These are phyloP conservation scores for Dipodomys ordii DNA, from an alignment of 2,113 vertebrate species.

Conservation along the genomic window DNA sequence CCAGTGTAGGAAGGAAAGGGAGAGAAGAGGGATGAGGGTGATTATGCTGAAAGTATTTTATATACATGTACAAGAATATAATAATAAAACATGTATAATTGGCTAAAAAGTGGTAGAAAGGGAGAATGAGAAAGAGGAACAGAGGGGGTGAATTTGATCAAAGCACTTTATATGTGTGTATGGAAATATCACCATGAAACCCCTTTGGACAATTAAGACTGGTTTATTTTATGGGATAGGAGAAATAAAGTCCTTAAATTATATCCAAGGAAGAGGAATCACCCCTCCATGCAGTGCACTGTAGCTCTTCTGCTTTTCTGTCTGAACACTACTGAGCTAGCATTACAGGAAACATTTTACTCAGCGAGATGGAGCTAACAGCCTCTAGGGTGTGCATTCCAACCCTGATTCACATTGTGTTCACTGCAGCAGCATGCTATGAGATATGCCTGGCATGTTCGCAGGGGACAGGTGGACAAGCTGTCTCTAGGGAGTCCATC, in stretches of 20 bases:
- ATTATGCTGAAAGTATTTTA: too few relatives aligned
- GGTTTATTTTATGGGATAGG: conserved; percentile 42
- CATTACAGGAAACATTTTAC: background rate
- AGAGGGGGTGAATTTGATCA: too few relatives aligned
- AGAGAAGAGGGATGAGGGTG: too few relatives aligned
- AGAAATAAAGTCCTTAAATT: conserved; percentile 59
- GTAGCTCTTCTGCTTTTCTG: conserved; percentile 61
- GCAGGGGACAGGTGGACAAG: conserved; percentile 58
- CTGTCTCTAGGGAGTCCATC: conserved; percentile 1
- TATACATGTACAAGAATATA: too few relatives aligned
- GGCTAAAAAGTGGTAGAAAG: too few relatives aligned
- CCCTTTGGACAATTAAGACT: too few relatives aligned
- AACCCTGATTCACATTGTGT: conserved; percentile 49
- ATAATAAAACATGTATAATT: too few relatives aligned
- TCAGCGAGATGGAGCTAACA: background rate
- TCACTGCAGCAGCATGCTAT: conserved; percentile 7
- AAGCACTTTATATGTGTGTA: too few relatives aligned
- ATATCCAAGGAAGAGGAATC: conserved; percentile 3
- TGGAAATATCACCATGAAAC: too few relatives aligned
- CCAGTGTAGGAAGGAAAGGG: too few relatives aligned
- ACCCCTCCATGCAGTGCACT: conserved; percentile 42
- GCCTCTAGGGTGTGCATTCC: background rate
- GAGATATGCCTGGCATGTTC: background rate
- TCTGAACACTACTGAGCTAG: conserved; percentile 67
- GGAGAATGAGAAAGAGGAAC: too few relatives aligned